phyloP scores from a whole-genome alignment of 2,797 vertebrate species.

The Tapera naevia region DNA sequence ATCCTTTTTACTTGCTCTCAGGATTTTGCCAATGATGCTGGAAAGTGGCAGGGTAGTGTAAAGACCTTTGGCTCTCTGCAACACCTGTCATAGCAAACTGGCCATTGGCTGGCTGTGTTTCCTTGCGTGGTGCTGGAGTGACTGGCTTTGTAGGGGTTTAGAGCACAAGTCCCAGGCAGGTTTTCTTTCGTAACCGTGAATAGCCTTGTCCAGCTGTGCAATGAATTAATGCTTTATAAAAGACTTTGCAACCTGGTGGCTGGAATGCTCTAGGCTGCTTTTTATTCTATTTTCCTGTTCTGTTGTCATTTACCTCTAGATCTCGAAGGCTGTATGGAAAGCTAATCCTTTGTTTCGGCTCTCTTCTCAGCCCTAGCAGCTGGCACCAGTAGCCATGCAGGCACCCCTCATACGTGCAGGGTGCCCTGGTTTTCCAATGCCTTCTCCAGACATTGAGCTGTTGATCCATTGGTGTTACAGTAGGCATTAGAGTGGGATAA shows the following conservation, averaged over 20 bases:
- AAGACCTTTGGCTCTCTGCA: background rate
- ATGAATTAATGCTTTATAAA: background rate
- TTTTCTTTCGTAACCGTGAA: background rate
- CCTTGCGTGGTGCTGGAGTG: background rate
- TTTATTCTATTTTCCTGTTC: background rate
- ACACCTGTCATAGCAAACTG: background rate
- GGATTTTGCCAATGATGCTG: background rate
- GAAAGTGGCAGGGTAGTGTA: background rate
- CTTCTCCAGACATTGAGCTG: background rate
- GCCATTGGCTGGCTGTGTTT: background rate
- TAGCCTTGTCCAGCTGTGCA: background rate
- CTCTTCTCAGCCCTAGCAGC: background rate
- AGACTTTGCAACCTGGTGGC: background rate
- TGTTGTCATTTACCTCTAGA: background rate
- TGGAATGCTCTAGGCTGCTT: background rate
- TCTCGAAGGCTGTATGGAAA: background rate
- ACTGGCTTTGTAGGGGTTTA: background rate
- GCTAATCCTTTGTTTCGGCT: background rate
- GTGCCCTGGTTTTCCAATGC: background rate
- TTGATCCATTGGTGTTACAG: background rate
- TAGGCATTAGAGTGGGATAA: background rate
- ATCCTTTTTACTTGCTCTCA: background rate
- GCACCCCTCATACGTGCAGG: background rate
- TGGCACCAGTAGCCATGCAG: background rate
- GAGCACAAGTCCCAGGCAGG: background rate